Evolutionary conservation across 2,888 invertebrate species (phyloP).

Genomic region (Noctua fimbriata): DNA sequence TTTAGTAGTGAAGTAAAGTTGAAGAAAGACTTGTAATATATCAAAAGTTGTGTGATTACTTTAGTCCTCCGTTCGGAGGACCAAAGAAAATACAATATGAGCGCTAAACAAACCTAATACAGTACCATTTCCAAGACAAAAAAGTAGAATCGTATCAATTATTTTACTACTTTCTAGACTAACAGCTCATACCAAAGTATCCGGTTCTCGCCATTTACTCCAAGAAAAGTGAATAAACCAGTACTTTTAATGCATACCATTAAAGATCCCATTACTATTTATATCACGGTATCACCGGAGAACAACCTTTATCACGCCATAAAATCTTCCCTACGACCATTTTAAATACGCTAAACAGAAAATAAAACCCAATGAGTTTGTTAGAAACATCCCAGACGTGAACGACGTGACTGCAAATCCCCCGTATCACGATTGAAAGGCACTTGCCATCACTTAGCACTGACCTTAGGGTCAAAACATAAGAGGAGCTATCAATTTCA

Average conservation of each 20-base stretch:
- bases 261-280: neutral
- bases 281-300: neutral
- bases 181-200: neutral
- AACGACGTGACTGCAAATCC: neutral
- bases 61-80: neutral
- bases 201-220: neutral
- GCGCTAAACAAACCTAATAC: neutral
- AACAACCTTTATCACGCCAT: slow-evolving; percentile 14
- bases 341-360: neutral
- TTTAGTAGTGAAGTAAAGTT: neutral
- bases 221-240: neutral
- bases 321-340: neutral
- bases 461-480: slow-evolving; percentile 42
- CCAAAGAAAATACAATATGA: neutral
- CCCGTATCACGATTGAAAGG: slow-evolving; percentile 27
- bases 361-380: slow-evolving; percentile 33
- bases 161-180: neutral
- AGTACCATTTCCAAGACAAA: neutral
- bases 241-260: neutral
- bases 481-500: slow-evolving; percentile 42
- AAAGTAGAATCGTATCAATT: neutral
- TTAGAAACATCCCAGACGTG: neutral
- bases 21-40: neutral
- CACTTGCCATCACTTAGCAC: slow-evolving; percentile 44
- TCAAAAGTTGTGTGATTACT: neutral